phyloP scores from a whole-genome alignment of 2,797 vertebrate genomes.

The Pygocentrus nattereri region DNA sequence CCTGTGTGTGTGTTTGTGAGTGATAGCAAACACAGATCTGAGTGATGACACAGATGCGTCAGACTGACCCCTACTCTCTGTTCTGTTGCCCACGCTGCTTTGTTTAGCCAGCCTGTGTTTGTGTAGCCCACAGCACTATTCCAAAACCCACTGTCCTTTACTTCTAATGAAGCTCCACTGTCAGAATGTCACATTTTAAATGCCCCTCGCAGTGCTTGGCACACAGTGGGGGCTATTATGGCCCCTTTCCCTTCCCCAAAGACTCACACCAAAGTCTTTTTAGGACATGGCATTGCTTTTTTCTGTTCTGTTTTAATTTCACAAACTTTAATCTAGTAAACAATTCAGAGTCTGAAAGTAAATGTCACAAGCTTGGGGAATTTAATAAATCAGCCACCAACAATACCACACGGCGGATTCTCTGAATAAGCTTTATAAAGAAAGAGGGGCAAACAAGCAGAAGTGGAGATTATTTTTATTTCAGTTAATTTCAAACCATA shows the following conservation, averaged over 20 bases:
- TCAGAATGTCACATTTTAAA: not conserved
- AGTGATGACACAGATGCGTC: slow-evolving; percentile 38
- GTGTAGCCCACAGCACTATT: not conserved
- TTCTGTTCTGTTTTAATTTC: not conserved
- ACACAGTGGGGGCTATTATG: not conserved
- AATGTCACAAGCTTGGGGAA: not conserved
- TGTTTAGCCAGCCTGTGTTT: not conserved
- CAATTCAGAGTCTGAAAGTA: not conserved
- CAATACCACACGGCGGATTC: not conserved
- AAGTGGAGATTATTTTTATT: not conserved
- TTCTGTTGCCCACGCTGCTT: not conserved
- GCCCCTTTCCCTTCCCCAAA: not conserved
- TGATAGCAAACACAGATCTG: slow-evolving; percentile 11
- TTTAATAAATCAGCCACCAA: slow-evolving; percentile 1
- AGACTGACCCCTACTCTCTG: slow-evolving; percentile 1
- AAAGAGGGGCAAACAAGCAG: not conserved
- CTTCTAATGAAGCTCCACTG: not conserved
- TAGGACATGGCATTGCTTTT: not conserved
- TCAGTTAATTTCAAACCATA: not conserved
- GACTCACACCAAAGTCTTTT: not conserved
- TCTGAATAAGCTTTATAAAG: not conserved
- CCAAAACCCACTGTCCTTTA: slow-evolving; percentile 1
- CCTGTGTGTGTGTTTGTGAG: not conserved
- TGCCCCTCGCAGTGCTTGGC: not conserved
- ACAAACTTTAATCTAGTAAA: not conserved